A percentile compares a stretch with the other conserved stretches of the same genome.
These are phyloP conservation scores for Thereva nobilitata DNA, from an alignment of 2,888 invertebrate genomes.

Conservation along the genomic window DNA sequence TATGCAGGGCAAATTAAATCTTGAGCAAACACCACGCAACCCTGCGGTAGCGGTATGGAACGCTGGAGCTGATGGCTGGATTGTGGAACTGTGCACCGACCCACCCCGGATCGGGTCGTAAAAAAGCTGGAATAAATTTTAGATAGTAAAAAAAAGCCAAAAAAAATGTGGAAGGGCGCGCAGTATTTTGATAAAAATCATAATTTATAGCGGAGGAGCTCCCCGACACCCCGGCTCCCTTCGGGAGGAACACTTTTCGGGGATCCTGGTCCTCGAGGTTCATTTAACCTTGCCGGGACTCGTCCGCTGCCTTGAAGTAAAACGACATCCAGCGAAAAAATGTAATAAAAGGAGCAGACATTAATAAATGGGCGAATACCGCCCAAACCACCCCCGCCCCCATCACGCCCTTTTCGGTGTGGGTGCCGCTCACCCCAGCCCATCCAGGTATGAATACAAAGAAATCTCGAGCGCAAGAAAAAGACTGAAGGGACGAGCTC, in stretches of 20 bases:
- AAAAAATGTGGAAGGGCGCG: slow-evolving; percentile 31
- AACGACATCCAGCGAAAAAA: slow-evolving; percentile 12
- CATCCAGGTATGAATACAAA: no score
- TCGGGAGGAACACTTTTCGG: not conserved
- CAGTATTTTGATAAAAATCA: slow-evolving; percentile 40
- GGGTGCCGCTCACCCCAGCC: no score
- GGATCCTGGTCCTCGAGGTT: not conserved
- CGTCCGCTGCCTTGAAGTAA: not conserved
- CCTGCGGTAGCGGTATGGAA: not conserved
- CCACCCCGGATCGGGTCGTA: not conserved
- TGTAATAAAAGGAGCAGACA: slow-evolving; percentile 36
- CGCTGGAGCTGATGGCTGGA: slow-evolving; percentile 4
- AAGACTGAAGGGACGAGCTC: no score
- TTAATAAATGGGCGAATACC: slow-evolving; percentile 37
- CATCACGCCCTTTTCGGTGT: not conserved
- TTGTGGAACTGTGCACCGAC: not conserved
- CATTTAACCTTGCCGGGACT: slow-evolving; percentile 1
- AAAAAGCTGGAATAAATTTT: slow-evolving; percentile 38
- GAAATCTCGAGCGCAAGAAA: no score
- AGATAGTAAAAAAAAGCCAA: slow-evolving; percentile 39
- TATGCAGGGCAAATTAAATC: slow-evolving; percentile 36
- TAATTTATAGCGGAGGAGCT: slow-evolving; percentile 36
- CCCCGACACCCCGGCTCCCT: not conserved
- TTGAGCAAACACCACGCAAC: slow-evolving; percentile 22
- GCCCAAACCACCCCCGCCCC: slow-evolving; percentile 19